Percentiles rank a stretch among this genome's conserved stretches.
Conservation (phyloP, 2,797 vertebrate genomes). For the Danio tinwini region DNA sequence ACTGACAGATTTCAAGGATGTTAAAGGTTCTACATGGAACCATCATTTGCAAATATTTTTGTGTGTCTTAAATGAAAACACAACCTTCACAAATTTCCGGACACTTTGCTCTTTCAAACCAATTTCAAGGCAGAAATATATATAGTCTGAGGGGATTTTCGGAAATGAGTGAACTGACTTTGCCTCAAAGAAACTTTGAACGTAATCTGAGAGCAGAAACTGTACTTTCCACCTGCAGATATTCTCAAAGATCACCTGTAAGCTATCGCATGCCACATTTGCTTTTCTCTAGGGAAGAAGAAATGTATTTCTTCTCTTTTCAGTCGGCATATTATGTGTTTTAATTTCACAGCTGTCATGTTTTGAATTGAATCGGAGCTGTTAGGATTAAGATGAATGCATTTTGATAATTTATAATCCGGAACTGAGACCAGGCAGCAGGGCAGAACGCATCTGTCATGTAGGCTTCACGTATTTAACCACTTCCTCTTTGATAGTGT, state of each 20-base stretch:
- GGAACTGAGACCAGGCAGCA: slow-evolving; percentile 34
- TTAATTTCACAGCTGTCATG: slow-evolving; percentile 46
- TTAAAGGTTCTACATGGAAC: too few relatives aligned
- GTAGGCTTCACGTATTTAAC: slow-evolving; percentile 23
- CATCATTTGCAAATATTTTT: too few relatives aligned
- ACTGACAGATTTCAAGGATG: too few relatives aligned
- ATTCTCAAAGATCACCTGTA: slow-evolving; percentile 1
- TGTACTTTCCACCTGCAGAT: slow-evolving; percentile 21
- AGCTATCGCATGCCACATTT: slow-evolving; percentile 13
- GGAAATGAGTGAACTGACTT: background rate
- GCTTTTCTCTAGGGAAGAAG: slow-evolving; percentile 2
- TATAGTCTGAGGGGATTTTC: background rate
- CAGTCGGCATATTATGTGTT: slow-evolving; percentile 34
- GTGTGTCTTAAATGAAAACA: too few relatives aligned
- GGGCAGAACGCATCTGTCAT: slow-evolving; percentile 38
- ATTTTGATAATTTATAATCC: slow-evolving; percentile 37
- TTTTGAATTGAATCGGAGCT: slow-evolving; percentile 28
- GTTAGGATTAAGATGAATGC: slow-evolving; percentile 40
- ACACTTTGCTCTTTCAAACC: background rate
- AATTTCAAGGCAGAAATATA: background rate
- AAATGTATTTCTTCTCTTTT: slow-evolving; percentile 13
- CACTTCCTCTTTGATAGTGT: slow-evolving; percentile 46
- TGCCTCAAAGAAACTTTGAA: background rate
- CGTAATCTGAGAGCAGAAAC: slow-evolving; percentile 13
- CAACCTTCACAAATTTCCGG: background rate